Conservation (phyloP, 2,888 invertebrate genomes). For the Byasa hedistus region DNA sequence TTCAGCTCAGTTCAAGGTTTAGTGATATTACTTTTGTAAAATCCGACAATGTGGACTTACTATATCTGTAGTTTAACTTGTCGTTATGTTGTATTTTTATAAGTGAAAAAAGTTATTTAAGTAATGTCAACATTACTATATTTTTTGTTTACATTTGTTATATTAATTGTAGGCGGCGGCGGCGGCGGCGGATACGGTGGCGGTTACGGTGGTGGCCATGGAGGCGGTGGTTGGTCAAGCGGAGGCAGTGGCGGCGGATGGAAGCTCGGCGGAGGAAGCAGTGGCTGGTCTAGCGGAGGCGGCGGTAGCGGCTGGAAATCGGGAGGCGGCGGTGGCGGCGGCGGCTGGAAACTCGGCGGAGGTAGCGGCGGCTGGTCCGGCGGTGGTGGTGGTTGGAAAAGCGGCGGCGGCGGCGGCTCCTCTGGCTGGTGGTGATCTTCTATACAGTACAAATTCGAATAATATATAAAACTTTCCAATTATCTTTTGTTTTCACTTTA, state of each 20-base stretch:
- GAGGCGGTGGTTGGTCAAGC: conserved; percentile 42
- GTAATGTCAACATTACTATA: too few relatives aligned
- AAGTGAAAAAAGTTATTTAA: too few relatives aligned
- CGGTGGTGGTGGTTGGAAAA: conserved; percentile 35
- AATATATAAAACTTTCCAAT: conserved; percentile 58
- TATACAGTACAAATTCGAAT: conserved; percentile 43
- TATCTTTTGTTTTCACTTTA: conserved; percentile 33
- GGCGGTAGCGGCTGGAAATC: conserved; percentile 35
- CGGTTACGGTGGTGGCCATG: conserved; percentile 45
- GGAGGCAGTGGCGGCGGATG: conserved; percentile 51
- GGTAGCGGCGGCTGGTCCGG: conserved; percentile 41
- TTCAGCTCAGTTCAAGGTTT: too few relatives aligned
- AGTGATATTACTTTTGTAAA: too few relatives aligned
- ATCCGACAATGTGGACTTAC: too few relatives aligned
- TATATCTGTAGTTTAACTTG: too few relatives aligned
- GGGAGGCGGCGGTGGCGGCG: conserved; percentile 35
- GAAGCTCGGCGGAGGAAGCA: conserved; percentile 47
- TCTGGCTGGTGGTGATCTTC: conserved; percentile 66
- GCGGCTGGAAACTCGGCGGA: conserved; percentile 44
- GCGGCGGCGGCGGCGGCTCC: conserved; percentile 40
- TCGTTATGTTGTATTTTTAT: too few relatives aligned
- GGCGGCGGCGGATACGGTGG: conserved; percentile 45
- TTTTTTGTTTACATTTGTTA: background rate
- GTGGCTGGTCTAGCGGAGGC: conserved; percentile 39
- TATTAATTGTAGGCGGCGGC: conserved; percentile 35